Evolutionary conservation across 37 sponge, comb jelly and placozoan genomes (phyloP), one percentile per base, ranked within the genome.

Genomic region (Axinella damicornis): DNA sequence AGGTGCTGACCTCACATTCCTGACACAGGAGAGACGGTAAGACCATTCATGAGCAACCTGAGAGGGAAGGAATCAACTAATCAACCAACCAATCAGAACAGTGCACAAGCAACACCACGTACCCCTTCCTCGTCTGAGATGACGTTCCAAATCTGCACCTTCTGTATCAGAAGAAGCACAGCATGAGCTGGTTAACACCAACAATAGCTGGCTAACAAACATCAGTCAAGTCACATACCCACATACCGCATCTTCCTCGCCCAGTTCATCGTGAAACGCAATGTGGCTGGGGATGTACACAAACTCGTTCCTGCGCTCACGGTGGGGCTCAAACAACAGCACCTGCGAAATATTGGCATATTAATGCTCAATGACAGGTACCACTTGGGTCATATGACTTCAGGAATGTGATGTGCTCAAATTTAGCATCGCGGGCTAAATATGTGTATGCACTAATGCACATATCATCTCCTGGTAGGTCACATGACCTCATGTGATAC

Each of bases 281-380:
- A 91, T 82, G 83, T 82, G 78, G 58, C 92, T 69, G 20, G 92
- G 92, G 31, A 91, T 54, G 25, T 87, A 87, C 28, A 80, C 40
- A 57, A 74, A 87, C 62, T 68, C 82, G 65, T 74, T 80, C 14
- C 6, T 12, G 20, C 63, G 62, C 58, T 76, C n/a, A 37, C 32
- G n/a, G 69, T 78, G 56, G 25, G 92, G 92, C 40, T 91, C 92
- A 22, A 71, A 57, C 35, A 91, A 32, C 37, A 91, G 74, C 40
- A 91, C 78, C 91, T 90, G 63, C 11, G 24, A 57, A 38, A 9
- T n/a, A n/a, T n/a, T n/a, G n/a, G n/a, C n/a, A n/a, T n/a, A n/a
- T n/a, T n/a, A n/a, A n/a, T n/a, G n/a, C n/a, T n/a, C n/a, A n/a
- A n/a, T n/a, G n/a, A n/a, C n/a, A n/a, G n/a, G n/a, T n/a, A n/a